Base-by-base conservation (phyloP, 92 coral and sea anemone genomes). In the Epizoanthus ramosus region DNA sequence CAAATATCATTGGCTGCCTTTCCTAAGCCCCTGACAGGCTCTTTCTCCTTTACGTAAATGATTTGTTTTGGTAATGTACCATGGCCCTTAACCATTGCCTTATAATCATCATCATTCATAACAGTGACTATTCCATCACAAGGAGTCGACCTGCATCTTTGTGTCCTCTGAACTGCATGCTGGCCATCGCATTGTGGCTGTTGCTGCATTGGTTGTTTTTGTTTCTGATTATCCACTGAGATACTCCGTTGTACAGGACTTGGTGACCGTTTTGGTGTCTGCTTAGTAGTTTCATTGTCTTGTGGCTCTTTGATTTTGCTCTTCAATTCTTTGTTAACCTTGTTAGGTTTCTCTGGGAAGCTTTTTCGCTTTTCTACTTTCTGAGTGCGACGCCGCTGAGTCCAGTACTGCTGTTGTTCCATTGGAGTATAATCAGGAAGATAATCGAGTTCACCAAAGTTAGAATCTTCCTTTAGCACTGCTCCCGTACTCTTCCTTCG, bases 331-430 rank as follows among this genome's bases (percentile, higher is more conserved):
- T 39, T 60, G 65, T 28, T 60, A 37, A 39, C n/a, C 59, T 37
- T 75, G 81, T 75, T 75, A 59, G 37, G 37, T 33, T 60, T 61
- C 7, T 77, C 71, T 31, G 71, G 71, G 47, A 77, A 61, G 4
- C 23, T 17, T 60, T 61, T 77, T 22, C 52, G 63, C 57, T 77
- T 77, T 60, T 77, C 82, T 22, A 60, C 66, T n/a, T 41, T 77
- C 21, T 77, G 82, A 7, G 17, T 77, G 21, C 69, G 82, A 22
- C 82, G 70, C 3, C 82, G 82, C 43, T 77, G 82, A 41, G 82
- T 77, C 82, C 82, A 77, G 28, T 77, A 77, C 24, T 77, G 82
- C 57, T 77, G 82, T 31, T 77, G 82, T 24, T 77, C 82, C 37
- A 77, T 39, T 54, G 82, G 70, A 15, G 82, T 77, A 9, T 61